phyloP scores from a whole-genome alignment of 2,797 vertebrate genomes.

The Urophycis tenuis region DNA sequence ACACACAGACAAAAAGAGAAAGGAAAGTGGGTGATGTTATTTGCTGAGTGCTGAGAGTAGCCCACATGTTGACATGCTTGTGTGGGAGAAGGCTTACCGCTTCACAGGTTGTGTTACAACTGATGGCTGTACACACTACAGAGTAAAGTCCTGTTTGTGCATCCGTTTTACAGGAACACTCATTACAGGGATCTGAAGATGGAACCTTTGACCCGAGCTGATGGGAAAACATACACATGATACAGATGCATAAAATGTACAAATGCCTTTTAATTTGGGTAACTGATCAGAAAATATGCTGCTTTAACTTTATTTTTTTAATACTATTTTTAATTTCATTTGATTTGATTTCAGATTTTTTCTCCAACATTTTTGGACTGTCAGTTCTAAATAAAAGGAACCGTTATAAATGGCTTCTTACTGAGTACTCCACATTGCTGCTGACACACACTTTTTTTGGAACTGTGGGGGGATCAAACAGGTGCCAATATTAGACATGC shows the following conservation, averaged over 20 bases:
- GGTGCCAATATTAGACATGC: background rate
- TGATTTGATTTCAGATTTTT: too few relatives aligned
- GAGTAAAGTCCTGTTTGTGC: background rate
- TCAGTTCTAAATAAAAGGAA: background rate
- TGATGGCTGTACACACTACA: background rate
- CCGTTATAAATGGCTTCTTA: constrained; percentile 42
- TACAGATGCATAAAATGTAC: background rate
- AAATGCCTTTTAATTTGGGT: background rate
- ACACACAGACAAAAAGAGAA: constrained; percentile 7
- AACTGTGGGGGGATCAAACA: constrained; percentile 51
- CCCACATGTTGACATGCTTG: background rate
- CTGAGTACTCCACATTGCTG: constrained; percentile 60
- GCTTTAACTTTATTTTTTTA: too few relatives aligned
- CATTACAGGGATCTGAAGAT: background rate
- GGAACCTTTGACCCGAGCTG: background rate
- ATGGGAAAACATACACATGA: background rate
- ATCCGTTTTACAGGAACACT: background rate
- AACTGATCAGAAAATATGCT: background rate
- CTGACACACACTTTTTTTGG: constrained; percentile 64
- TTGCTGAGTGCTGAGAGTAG: background rate
- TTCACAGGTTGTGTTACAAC: background rate
- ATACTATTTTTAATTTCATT: too few relatives aligned
- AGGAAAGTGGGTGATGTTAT: too few relatives aligned
- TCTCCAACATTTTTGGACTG: background rate
- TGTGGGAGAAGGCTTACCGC: background rate